Base-by-base conservation (phyloP, 2,888 invertebrate genomes). In the Apodemia hepburni region DNA sequence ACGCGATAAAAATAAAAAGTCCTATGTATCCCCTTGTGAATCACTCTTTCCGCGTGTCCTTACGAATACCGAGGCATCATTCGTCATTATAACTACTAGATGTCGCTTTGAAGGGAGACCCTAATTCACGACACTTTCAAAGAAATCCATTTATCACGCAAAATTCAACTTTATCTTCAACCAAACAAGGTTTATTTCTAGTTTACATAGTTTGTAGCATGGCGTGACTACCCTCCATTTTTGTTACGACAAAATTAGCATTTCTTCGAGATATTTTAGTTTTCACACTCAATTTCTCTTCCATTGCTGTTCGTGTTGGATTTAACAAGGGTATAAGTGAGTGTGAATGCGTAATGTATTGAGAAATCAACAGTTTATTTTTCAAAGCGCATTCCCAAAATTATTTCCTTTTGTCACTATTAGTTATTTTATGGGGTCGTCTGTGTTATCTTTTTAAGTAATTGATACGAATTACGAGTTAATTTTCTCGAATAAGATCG, bases 361-460 rank as follows among this genome's bases (percentile, higher is more conserved):
- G 54, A 54, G 54, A 54, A 54, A 54, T 54, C 54, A 12, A 17
- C 18, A 15, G 42, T 18, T 27, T 18, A 15, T 45, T 45, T 33
- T 61, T 29, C 29, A 33, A 58, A 58, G 29, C 42, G 64, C 65
- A 62, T 63, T 60, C 60, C 66, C 65, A 67, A 62, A 70, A 70
- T 69, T 68, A 71, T 71, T 71, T 70, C 66, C 67, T 67, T 71
- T 71, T 72, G 70, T 70, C 73, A 70, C 72, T 69, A 73, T 75
- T 73, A 72, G 66, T 63, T 70, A 61, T 81, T 79, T 80, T 79
- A 80, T 78, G 71, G 77, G 73, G 65, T 71, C 74, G 75, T 78
- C 79, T 38, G 70, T 71, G 74, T 76, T 84, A 85, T 84, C 84
- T 81, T 62, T 75, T 71, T 77, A 71, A 77, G 76, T 83, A 82